Evolutionary conservation across 2,888 invertebrate genomes (phyloP), one percentile per base, ranked within the genome.

Genomic region (Nasonia oneida): DNA sequence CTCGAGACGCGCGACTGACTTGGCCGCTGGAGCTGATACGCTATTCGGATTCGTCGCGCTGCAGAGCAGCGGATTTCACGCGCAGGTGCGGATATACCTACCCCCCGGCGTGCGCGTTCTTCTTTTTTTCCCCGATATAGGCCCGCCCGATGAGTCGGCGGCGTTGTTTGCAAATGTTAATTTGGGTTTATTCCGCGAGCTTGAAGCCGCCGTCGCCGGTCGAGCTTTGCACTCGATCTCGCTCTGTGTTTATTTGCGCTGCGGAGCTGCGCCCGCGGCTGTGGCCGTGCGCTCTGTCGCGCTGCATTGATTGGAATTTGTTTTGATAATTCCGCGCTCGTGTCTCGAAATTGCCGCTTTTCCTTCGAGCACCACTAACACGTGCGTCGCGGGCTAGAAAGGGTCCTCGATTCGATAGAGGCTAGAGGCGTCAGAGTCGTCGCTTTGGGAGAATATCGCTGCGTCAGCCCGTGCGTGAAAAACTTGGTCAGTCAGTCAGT

Each of bases 41-140:
- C 10, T 89, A 90, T 89, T 90, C 88, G 85, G 87, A 88, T 87
- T 88, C 86, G 50, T 23, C 10, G 57, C 53, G 57, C 12, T 8
- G 81, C 10, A 39, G 71, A 47, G 81, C 10, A 39, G 71, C 10
- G 64, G 61, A 81, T 71, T 85, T 77, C 73, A 77, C 71, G 57
- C 57, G 57, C 57, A 61, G 57, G 57, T 61, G 57, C n/a, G n/a
- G 70, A 1, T 78, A 61, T 37, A 39, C 70, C 5, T 70, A 12
- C 70, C 18, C 42, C 23, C 23, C 18, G 50, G 23, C 50, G n/a
- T 33, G 12, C 23, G 33, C 33, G 33, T n/a, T 23, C 57, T 61
- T 57, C 42, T 10, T 61, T 23, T 61, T 39, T 39, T 77, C 67
- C 50, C 8, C 14, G 23, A 14, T 5, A 1, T 64, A 64, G 29